Evolutionary conservation across 1,140 invertebrate genomes (phyloP), one percentile per base, ranked within the genome.

Genomic region (Brachionus koreanus): DNA sequence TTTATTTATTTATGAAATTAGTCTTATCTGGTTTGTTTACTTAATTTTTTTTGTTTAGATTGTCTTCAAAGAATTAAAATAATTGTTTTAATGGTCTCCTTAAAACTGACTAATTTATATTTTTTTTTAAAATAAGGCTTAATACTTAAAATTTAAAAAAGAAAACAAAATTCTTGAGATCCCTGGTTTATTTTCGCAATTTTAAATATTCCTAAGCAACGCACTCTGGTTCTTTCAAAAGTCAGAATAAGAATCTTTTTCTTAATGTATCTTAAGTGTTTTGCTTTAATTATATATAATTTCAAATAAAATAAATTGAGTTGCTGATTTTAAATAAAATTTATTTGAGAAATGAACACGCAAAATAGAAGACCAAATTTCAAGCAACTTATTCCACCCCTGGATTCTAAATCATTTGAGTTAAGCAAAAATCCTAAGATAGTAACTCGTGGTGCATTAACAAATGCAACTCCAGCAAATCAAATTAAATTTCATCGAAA

Each of bases 401-500:
- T 69, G 65, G 65, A 69, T 35, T 69, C 65, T 5, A 69, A 42
- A 23, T 16, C 29, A 42, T 39, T 2, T 16, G 65, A 69, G 16
- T 5, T 69, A 12, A 39, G 65, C 35, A 3, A 39, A 39, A 37
- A 69, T 46, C 69, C 69, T 2, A 74, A 74, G 43, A 46, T 74
- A 74, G 19, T 74, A 0, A 74, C 13, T 49, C 69, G 69, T 61
- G 76, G 61, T 10, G 76, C 87, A 83, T 88, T 87, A 86, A 89
- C 88, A 12, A 82, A 86, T 39, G 88, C 88, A 77, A 85, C 88
- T 42, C 88, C 88, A 39, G 87, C 86, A 81, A 88, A 88, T 83
- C 87, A 88, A 84, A 84, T 88, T 65, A 87, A 86, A 84, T 86
- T 84, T 82, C 85, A 86, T 84, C 87, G 89, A 13, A 91, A 90